Conservation (phyloP, 2,888 invertebrate species). For the Apamea crenata region DNA sequence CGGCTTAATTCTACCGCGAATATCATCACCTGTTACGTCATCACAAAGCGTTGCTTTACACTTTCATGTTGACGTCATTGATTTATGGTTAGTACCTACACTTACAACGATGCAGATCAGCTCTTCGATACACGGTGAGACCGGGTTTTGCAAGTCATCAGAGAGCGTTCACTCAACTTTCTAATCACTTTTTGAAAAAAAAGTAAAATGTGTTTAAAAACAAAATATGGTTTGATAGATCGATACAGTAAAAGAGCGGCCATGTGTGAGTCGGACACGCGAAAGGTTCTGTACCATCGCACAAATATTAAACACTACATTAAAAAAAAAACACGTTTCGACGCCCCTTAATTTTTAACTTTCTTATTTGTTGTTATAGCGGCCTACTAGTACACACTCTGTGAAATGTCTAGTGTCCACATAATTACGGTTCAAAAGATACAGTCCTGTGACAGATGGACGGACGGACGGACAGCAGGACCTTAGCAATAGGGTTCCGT, state of each 20-base stretch:
- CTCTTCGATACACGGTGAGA: not conserved
- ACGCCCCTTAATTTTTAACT: not conserved
- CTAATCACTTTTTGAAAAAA: not conserved
- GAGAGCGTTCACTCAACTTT: too few relatives aligned
- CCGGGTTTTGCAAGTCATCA: not conserved
- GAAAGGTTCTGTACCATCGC: not conserved
- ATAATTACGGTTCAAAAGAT: not conserved
- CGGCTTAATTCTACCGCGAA: not conserved
- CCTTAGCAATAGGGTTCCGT: not conserved
- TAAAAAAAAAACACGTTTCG: not conserved
- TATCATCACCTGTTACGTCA: slow-evolving; percentile 7
- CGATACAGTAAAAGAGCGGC: not conserved
- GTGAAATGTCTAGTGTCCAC: not conserved
- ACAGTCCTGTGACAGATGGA: not conserved
- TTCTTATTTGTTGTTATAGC: not conserved
- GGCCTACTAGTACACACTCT: not conserved
- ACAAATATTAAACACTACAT: too few relatives aligned
- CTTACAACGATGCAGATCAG: not conserved
- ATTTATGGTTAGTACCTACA: not conserved
- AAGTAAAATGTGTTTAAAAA: not conserved
- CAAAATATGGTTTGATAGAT: not conserved
- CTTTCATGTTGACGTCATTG: not conserved
- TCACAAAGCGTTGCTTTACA: not conserved
- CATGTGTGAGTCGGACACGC: not conserved
- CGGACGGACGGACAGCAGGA: not conserved